Base-by-base conservation (phyloP, 2,888 invertebrate genomes). In the Digitonthophagus gazella region DNA sequence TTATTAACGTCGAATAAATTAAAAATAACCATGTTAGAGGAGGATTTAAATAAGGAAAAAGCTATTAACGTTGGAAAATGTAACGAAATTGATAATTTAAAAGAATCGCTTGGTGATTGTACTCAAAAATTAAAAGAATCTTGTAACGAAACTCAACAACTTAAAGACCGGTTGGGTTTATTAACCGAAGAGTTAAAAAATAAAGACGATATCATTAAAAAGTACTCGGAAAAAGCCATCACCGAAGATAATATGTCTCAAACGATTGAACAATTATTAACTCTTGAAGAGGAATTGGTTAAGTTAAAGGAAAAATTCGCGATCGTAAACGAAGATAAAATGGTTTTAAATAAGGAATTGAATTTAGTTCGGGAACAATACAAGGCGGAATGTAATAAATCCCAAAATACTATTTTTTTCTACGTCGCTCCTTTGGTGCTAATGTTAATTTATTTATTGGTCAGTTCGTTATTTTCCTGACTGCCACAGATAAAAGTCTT, bases 301-400 rank as follows among this genome's bases (percentile, higher is more conserved):
- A 84, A 88, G 64, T 86, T 93, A 72, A 92, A 92, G 79, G 90
- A 91, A 80, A 86, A 89, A 75, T 93, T 90, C 85, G 89, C 89
- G 70, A 86, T 86, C 74, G 88, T 87, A 69, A 84, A 85, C 75
- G 87, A 86, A 19, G 91, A 91, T 76, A 88, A 88, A 75, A 84
- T 87, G 68, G 84, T 86, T 67, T 83, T 91, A 57, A 84, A 86
- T 58, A 84, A 86, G 72, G 88, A 90, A 79, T 85, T 92, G 75
- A 83, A 86, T 58, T 80, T 80, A 70, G 81, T 91, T 77, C 87
- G 87, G 76, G 83, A 84, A 76, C 89, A 90, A 77, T 86, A 87
- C 77, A 84, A 88, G 71, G 81, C 84, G 72, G 79, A 89, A 67
- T 84, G 87, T 70, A 86, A 87, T 78, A 85, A 86, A 71, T 86